Evolutionary conservation across 2,797 vertebrate species (phyloP).

Genomic region (Eulemur rubriventer): DNA sequence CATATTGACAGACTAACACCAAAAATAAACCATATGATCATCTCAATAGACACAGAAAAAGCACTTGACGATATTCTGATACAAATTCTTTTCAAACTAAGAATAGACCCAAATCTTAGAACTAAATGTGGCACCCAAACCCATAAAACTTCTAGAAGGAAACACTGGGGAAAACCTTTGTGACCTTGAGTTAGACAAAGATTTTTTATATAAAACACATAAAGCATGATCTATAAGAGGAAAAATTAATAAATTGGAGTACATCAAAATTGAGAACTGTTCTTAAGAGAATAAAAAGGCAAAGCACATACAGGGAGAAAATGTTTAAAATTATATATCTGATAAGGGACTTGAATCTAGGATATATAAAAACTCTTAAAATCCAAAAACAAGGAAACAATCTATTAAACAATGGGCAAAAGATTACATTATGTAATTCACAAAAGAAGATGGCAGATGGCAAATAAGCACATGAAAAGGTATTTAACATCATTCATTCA

Average conservation of each 20-base stretch:
- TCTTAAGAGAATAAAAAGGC: neutral
- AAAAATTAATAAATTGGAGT: neutral
- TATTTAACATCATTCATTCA: neutral
- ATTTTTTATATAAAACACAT: neutral
- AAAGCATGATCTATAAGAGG: neutral
- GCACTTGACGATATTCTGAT: neutral
- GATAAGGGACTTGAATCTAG: neutral
- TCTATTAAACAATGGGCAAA: neutral
- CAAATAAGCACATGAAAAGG: neutral
- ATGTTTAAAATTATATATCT: neutral
- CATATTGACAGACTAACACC: neutral
- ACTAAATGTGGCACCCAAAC: neutral
- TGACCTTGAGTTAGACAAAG: neutral
- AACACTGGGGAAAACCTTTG: neutral
- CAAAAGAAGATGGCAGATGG: neutral
- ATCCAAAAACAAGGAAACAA: neutral
- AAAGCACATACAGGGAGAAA: neutral
- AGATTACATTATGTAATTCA: neutral
- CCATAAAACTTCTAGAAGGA: neutral
- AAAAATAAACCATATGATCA: neutral
- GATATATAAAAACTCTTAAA: neutral
- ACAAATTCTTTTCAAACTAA: neutral
- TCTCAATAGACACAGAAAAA: neutral
- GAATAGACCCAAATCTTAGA: neutral
- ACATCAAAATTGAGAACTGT: neutral